These are phyloP conservation scores for Drosophila cognata DNA, from an alignment of 2,888 invertebrate genomes.

Conservation along the genomic window DNA sequence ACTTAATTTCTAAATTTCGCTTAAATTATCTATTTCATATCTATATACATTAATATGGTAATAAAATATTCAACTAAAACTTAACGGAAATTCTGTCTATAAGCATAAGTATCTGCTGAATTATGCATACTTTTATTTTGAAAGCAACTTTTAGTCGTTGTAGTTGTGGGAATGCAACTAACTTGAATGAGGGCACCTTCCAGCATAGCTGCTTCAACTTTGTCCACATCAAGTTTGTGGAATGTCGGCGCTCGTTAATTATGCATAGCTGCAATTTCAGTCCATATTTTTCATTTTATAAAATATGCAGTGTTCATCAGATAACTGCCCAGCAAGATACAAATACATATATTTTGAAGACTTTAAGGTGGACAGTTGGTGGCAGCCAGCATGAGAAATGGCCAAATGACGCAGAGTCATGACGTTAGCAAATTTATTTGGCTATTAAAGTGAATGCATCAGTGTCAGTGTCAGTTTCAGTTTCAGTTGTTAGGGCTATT, in stretches of 20 bases:
- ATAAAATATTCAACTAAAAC: background rate
- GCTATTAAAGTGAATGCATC: slow-evolving; percentile 7
- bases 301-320: slow-evolving; percentile 41
- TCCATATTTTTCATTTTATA: slow-evolving; percentile 19
- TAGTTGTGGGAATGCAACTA: background rate
- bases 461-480: background rate
- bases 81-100: background rate
- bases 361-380: slow-evolving; percentile 1
- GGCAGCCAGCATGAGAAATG: slow-evolving; percentile 25
- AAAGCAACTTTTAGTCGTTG: background rate
- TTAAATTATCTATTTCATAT: fast-evolving
- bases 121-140: background rate
- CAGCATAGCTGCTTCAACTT: slow-evolving; percentile 25
- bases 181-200: slow-evolving; percentile 4
- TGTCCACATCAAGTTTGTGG: slow-evolving; percentile 14
- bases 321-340: slow-evolving; percentile 8
- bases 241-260: slow-evolving; percentile 46
- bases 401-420: slow-evolving; percentile 30
- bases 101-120: background rate
- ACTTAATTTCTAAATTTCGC: background rate
- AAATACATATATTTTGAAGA: slow-evolving; percentile 6
- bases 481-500: slow-evolving; percentile 47
- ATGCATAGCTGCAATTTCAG: slow-evolving; percentile 54
- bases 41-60: background rate
- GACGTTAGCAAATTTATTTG: slow-evolving; percentile 45